phyloP scores from a whole-genome alignment of 2,888 invertebrate genomes.

The Xestia c-nigrum region DNA sequence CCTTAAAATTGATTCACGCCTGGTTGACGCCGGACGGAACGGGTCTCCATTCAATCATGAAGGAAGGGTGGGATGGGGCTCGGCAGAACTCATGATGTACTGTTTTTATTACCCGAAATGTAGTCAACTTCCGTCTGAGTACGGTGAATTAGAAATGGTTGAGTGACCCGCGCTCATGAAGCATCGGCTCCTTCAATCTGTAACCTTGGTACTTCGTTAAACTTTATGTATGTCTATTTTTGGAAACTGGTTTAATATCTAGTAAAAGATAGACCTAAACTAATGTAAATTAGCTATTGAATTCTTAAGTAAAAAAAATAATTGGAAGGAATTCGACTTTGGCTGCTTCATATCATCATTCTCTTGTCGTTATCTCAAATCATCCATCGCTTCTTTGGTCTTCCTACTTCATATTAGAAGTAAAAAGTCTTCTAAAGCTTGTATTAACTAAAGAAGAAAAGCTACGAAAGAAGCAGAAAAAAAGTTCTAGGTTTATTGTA shows the following conservation, averaged over 20 bases:
- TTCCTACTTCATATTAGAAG: background rate
- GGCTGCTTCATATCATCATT: too few species aligned
- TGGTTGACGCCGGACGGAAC: conserved; percentile 46
- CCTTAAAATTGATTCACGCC: conserved; percentile 51
- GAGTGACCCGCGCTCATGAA: background rate
- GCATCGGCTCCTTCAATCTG: background rate
- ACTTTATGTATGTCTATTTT: background rate
- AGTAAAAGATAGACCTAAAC: background rate
- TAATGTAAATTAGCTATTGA: background rate
- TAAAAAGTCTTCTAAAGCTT: background rate
- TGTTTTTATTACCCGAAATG: conserved; percentile 44
- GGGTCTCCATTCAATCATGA: conserved; percentile 49
- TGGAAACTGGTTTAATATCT: too few species aligned
- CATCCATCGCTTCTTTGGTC: too few species aligned
- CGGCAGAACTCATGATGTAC: conserved; percentile 21
- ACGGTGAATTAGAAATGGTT: conserved; percentile 27
- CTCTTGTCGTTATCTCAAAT: too few species aligned
- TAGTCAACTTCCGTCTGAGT: conserved; percentile 38
- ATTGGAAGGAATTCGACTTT: background rate
- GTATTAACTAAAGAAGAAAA: background rate
- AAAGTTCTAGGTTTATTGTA: background rate
- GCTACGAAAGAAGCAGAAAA: background rate
- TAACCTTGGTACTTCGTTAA: background rate
- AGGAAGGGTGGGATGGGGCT: conserved; percentile 44
- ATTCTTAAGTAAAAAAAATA: background rate